Evolutionary conservation across 2,888 invertebrate genomes (phyloP).

Genomic region (Plemyria rubiginata): DNA sequence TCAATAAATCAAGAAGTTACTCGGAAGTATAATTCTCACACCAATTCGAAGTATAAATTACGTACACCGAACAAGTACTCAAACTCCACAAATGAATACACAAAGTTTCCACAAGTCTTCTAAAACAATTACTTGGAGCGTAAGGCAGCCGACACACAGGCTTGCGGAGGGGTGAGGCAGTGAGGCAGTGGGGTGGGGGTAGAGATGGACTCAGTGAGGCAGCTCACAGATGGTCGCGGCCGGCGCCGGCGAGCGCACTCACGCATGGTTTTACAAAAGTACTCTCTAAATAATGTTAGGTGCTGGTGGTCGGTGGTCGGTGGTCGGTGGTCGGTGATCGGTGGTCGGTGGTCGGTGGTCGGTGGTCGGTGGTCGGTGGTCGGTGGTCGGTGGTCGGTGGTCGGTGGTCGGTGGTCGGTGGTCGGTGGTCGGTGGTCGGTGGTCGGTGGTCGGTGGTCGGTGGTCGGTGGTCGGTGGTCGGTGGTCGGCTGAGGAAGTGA

Average conservation of each 20-base stretch:
- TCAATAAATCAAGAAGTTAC: slow-evolving; percentile 20
- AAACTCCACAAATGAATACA: slow-evolving; percentile 25
- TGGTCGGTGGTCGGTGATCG: too few species aligned
- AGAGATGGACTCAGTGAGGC: background rate
- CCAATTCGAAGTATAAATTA: slow-evolving; percentile 22
- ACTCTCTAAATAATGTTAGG: too few species aligned
- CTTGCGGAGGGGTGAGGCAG: background rate
- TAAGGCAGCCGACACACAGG: background rate
- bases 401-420: too few species aligned
- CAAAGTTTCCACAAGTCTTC: slow-evolving; percentile 20
- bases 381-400: too few species aligned
- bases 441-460: too few species aligned
- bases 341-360: too few species aligned
- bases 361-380: too few species aligned
- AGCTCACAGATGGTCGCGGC: background rate
- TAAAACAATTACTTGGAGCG: slow-evolving; percentile 28
- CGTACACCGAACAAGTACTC: slow-evolving; percentile 20
- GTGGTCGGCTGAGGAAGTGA: background rate
- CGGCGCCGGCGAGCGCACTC: background rate
- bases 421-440: too few species aligned
- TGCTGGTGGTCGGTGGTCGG: too few species aligned
- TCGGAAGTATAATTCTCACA: slow-evolving; percentile 17
- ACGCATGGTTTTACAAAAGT: background rate
- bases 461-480: too few species aligned
- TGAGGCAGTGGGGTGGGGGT: background rate